phyloP scores from a whole-genome alignment of 2,888 invertebrate species.

The Rhamphomyia laevipes region DNA sequence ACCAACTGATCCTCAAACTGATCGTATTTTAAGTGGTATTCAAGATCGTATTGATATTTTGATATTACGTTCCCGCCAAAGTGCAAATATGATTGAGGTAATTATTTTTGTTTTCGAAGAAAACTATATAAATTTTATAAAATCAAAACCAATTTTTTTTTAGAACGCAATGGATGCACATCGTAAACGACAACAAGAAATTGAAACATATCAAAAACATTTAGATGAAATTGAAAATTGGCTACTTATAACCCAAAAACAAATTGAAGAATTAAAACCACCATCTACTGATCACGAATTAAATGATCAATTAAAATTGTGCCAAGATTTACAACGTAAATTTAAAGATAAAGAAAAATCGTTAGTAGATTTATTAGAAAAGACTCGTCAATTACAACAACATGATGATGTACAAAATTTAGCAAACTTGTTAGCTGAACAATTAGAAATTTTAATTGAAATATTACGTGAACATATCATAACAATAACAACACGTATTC shows the following conservation, averaged over 20 bases:
- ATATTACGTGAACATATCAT: slow-evolving; percentile 50
- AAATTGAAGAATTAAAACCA: slow-evolving; percentile 25
- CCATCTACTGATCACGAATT: slow-evolving; percentile 40
- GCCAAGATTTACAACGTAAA: slow-evolving; percentile 41
- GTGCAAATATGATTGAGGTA: slow-evolving; percentile 42
- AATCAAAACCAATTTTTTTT: slow-evolving; percentile 14
- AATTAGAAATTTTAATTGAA: slow-evolving; percentile 44
- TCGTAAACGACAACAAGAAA: slow-evolving; percentile 42
- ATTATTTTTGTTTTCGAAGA: slow-evolving; percentile 11
- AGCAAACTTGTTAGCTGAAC: slow-evolving; percentile 41
- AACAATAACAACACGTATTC: slow-evolving; percentile 49
- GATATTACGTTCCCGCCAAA: slow-evolving; percentile 56
- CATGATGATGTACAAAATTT: slow-evolving; percentile 40
- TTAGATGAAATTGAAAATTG: slow-evolving; percentile 45
- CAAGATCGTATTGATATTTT: slow-evolving; percentile 53
- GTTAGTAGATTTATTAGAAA: slow-evolving; percentile 38
- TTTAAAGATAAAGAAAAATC: slow-evolving; percentile 40
- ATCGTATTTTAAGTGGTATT: slow-evolving; percentile 37
- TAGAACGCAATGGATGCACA: slow-evolving; percentile 44
- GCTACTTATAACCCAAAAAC: slow-evolving; percentile 37
- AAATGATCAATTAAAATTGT: slow-evolving; percentile 42
- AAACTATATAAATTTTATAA: not conserved
- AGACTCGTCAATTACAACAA: slow-evolving; percentile 40
- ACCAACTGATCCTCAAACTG: slow-evolving; percentile 51
- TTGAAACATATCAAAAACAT: slow-evolving; percentile 42